These are phyloP conservation scores for Bombus impatiens DNA, from an alignment of 1,140 invertebrate species.

Conservation along the genomic window DNA sequence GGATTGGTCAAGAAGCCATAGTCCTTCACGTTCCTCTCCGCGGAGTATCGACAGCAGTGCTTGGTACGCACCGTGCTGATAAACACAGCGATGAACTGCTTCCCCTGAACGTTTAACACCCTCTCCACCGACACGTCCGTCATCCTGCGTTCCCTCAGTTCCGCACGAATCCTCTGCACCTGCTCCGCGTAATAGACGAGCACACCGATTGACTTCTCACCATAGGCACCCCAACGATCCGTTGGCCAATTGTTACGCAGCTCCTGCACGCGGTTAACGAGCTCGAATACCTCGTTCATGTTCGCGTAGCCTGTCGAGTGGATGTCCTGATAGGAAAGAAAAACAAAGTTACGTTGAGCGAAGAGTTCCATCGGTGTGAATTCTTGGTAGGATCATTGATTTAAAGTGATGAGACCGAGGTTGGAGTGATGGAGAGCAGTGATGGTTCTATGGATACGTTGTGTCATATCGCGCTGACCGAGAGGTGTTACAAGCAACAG, in stretches of 20 bases:
- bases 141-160: slow-evolving; percentile 89
- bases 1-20: slow-evolving; percentile 94
- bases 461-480: neutral
- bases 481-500: neutral
- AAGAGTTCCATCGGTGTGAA: neutral
- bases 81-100: slow-evolving; percentile 94
- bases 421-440: neutral
- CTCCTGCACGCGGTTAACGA: slow-evolving; percentile 88
- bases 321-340: slow-evolving; percentile 83
- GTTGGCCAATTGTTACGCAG: slow-evolving; percentile 88
- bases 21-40: slow-evolving; percentile 85
- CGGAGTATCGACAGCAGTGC: slow-evolving; percentile 84
- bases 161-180: slow-evolving; percentile 90
- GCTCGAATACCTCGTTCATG: slow-evolving; percentile 91
- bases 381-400: neutral
- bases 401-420: too few relatives aligned
- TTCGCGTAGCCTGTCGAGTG: slow-evolving; percentile 95
- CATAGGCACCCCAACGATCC: slow-evolving; percentile 87
- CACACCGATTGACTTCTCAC: slow-evolving; percentile 91
- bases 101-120: slow-evolving; percentile 94
- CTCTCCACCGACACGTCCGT: slow-evolving; percentile 92
- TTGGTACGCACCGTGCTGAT: slow-evolving; percentile 92
- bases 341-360: neutral
- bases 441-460: neutral
- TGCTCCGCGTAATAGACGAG: slow-evolving; percentile 94